Conservation (phyloP, 2,113 vertebrate genomes). For the Labeo catla region DNA sequence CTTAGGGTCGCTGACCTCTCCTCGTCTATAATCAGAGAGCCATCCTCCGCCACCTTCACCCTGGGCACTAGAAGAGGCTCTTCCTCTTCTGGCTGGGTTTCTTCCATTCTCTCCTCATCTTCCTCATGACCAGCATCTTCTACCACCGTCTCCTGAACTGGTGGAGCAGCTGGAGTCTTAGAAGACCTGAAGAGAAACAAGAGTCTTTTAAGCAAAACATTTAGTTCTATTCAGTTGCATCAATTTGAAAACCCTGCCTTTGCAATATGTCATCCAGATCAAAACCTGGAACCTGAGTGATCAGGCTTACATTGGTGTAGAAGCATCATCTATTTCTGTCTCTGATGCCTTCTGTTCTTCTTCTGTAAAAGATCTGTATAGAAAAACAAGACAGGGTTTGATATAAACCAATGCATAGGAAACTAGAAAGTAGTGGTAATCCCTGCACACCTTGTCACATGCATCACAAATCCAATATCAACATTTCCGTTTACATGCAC, state of each 20-base stretch:
- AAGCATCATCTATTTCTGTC: constrained; percentile 70
- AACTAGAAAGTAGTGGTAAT: background rate
- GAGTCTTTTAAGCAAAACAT: too few relatives aligned
- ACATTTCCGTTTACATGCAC: background rate
- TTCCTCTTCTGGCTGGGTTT: constrained; percentile 72
- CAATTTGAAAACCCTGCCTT: too few relatives aligned
- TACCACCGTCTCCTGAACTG: background rate
- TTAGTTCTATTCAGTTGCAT: too few relatives aligned
- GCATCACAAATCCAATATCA: background rate
- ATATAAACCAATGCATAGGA: background rate
- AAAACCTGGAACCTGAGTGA: background rate
- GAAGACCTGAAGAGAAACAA: constrained; percentile 23
- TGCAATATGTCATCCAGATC: too few relatives aligned
- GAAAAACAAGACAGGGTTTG: background rate
- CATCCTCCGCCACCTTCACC: constrained; percentile 97
- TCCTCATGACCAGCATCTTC: constrained; percentile 58
- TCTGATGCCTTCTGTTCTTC: constrained; percentile 78
- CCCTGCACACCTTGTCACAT: background rate
- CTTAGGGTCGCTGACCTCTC: constrained; percentile 81
- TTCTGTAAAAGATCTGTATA: constrained; percentile 78
- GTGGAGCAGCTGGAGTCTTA: background rate
- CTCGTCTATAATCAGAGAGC: constrained; percentile 95
- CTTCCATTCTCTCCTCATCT: constrained; percentile 70
- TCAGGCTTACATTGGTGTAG: constrained; percentile 79
- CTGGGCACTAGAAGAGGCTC: constrained; percentile 85